Base-by-base conservation (phyloP, 2,797 vertebrate species). In the Pseudochaenichthys georgianus region DNA sequence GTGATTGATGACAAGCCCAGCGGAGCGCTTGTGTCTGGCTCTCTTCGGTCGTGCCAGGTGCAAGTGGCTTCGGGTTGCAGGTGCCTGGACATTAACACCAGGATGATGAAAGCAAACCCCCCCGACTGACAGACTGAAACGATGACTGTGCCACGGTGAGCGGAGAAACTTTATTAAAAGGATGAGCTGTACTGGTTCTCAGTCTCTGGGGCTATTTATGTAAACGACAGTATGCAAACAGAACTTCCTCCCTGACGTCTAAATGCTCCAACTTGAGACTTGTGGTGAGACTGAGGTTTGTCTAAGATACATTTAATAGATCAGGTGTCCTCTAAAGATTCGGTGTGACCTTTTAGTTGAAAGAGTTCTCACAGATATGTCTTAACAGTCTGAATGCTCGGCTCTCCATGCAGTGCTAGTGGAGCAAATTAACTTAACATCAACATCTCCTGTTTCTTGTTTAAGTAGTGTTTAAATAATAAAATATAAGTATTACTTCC, bases 41-140 rank as follows among this genome's bases (percentile, higher is more conserved):
- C 64, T 34, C 82, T 82, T 67, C 45, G 59, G 57, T 38, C 38
- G 82, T 66, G 72, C 85, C 89, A 90, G 87, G 84, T 89, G 86
- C 74, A 78, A 82, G 65, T 19, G 73, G 86, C 75, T 80, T 92
- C 81, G 11, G 77, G 86, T 92, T 94, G 73, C 88, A 55, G 70
- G 71, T 78, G 75, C 65, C 73, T 67, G 53, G 21, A 53, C 84
- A 87, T 76, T 83, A 88, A 86, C 84, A 34, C 80, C 77, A 67
- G 65, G 60, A 77, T 50, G 78, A 86, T 84, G 84, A 91, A 90
- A 90, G 81, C 61, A 80, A 91, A 91, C 17, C 75, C 74, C 28
- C 28, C 28, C 28, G 70, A 77, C 64, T 77, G 80, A 76, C 50
- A 54, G 83, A 87, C 78, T 72, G 71, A 82, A 69, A 51, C 55